Evolutionary conservation across 2,888 invertebrate genomes (phyloP).

Genomic region (Ferrisia virgata): DNA sequence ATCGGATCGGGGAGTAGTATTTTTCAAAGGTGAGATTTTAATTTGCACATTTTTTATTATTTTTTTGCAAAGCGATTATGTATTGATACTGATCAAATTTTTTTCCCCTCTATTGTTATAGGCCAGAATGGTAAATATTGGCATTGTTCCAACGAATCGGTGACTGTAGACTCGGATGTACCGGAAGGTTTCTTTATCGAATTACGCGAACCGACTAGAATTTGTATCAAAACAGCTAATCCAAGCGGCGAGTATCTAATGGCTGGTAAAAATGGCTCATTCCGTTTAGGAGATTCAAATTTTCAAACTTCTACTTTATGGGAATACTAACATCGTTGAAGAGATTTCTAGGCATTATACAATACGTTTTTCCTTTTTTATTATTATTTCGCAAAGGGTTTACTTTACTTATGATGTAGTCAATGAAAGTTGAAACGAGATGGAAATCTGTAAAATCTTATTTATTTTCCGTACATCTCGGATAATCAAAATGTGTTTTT

Average conservation of each 20-base stretch:
- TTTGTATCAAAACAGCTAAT: constrained; percentile 75
- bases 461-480: neutral
- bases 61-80: neutral
- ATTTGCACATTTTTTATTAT: neutral
- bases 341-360: neutral
- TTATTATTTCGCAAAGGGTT: neutral
- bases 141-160: constrained; percentile 83
- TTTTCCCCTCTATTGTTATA: constrained; percentile 53
- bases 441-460: neutral
- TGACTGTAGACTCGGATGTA: constrained; percentile 78
- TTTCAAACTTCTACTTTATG: constrained; percentile 81
- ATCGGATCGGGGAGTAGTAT: constrained; percentile 82
- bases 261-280: constrained; percentile 87
- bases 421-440: neutral
- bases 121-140: constrained; percentile 92
- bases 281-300: constrained; percentile 77
- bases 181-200: constrained; percentile 88
- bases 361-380: neutral
- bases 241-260: constrained; percentile 70
- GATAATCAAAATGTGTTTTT: constrained; percentile 33
- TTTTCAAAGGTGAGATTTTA: constrained; percentile 73
- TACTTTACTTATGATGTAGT: neutral
- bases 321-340: constrained; percentile 68
- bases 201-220: constrained; percentile 85
- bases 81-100: neutral